Evolutionary conservation across 2,113 vertebrate species (phyloP), one percentile per base, ranked within the genome.

Genomic region (Pachyramphus minor): DNA sequence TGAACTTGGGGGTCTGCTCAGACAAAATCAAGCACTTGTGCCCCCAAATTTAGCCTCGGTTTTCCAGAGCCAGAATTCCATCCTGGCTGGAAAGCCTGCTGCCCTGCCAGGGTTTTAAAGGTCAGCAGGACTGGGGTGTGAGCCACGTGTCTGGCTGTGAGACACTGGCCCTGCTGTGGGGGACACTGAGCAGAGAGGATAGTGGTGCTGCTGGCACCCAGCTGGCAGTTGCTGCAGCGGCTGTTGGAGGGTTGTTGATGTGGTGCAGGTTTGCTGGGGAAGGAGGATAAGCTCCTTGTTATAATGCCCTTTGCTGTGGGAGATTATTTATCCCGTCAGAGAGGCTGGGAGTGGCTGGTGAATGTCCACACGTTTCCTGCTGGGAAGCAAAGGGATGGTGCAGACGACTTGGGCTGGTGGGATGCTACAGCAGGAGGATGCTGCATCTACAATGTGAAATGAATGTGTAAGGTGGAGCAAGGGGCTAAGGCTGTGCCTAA

Each of bases 1-100:
- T 41, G 33, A 60, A 22, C 63, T 11, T 52, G 30, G 17, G 14
- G 23, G 3, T 62, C 12, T 42, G 41, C 58, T 24, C 31, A 56
- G 25, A 18, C 0, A 2, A 76, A 76, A 63, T n/a, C 0, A 0
- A 53, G 9, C 10, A 87, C 17, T 69, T 31, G 33, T 71, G 44
- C 2, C 4, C 31, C 12, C 0, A 0, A 8, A 12, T 39, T 82
- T 62, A 44, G 23, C 15, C n/a, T 66, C 0, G 0, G 2, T 6
- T 67, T 93, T 81, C 39, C 68, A 75, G 64, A 90, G 53, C 8
- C 56, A 59, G 49, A 64, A 33, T 83, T 87, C 63, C 39, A 11
- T 15, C 58, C 62, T 47, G 71, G 23, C 31, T 76, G 75, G 33
- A 76, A 79, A 55, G 7, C 8, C 30, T 22, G 14, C 31, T 84